Base-by-base conservation (phyloP, 2,113 vertebrate genomes). In the Platycercus adscitus region DNA sequence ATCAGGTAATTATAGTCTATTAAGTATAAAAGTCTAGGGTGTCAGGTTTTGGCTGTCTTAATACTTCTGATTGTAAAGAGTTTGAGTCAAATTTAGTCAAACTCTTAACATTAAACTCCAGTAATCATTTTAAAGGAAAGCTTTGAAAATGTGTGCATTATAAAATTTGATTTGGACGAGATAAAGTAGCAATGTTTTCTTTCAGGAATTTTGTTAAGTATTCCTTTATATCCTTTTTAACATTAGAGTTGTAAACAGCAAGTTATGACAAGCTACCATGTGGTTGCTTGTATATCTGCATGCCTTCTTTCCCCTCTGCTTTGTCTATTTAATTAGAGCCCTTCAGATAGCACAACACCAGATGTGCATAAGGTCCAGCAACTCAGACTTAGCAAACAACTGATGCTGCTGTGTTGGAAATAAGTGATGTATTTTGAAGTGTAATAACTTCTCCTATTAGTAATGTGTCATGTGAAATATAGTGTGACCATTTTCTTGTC, bases 1-100 rank as follows among this genome's bases (percentile, higher is more conserved):
- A 98, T 96, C 99, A 99, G 99, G 99, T 99, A 97, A 97, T 61
- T 93, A 61, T 49, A 53, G 24, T 63, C 39, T 89, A 19, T 35
- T 61, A 58, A 61, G 35, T 85, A 33, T 53, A 35, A 79, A 92
- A 84, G 28, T 5, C 55, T 23, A 49, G 2, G 33, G 26, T 66
- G 19, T 86, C 44, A 61, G 17, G 28, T 87, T 94, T 89, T 71
- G 7, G 37, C 9, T 84, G n/a, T 31, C 49, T 79, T 75, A 53
- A 53, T 71, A 46, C 39, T 31, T 49, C 11, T 35, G 37, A 76
- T 56, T 76, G 17, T 63, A 41, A 78, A n/a, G 41, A 76, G 7
- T 81, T 89, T 90, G 73, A 53, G 39, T 49, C 28, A 46, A 31
- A 17, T 92, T 91, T 80, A 61, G 44, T 65, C 56, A 29, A 88